A percentile compares a stretch with the other conserved stretches of the same genome.
Conservation (phyloP, 2,888 invertebrate genomes). For the Cataglyphis altisquamis region DNA sequence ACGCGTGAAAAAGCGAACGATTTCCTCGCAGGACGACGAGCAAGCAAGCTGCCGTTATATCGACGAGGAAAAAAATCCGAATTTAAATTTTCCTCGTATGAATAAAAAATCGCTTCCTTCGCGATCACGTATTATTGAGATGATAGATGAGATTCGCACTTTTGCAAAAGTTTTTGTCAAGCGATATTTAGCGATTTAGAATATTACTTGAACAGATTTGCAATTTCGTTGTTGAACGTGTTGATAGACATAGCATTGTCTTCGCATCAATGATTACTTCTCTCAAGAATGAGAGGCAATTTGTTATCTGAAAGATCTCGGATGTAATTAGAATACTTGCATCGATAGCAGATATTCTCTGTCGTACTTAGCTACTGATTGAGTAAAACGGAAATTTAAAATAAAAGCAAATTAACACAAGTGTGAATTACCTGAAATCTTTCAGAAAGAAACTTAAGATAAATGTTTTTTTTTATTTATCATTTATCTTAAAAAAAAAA, state of each 20-base stretch:
- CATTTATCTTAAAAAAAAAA: neutral
- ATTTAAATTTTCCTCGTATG: neutral
- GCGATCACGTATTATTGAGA: neutral
- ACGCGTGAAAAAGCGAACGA: slow-evolving; percentile 16
- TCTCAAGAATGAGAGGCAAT: slow-evolving; percentile 42
- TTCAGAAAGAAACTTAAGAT: neutral
- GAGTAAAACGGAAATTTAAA: slow-evolving; percentile 29
- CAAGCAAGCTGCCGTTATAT: neutral
- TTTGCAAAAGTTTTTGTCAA: slow-evolving; percentile 27
- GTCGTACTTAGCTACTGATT: slow-evolving; percentile 30
- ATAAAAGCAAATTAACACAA: slow-evolving; percentile 23
- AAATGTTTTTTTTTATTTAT: neutral
- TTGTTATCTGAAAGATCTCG: slow-evolving; percentile 38
- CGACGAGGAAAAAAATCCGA: neutral
- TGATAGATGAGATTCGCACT: neutral
- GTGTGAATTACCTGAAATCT: slow-evolving; percentile 9
- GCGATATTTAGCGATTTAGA: neutral
- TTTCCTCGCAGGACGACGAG: slow-evolving; percentile 42
- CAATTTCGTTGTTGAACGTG: slow-evolving; percentile 20
- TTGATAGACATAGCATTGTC: slow-evolving; percentile 43
- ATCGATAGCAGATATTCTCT: slow-evolving; percentile 31
- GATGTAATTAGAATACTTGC: slow-evolving; percentile 50
- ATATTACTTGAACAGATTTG: neutral
- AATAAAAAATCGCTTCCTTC: slow-evolving; percentile 20
- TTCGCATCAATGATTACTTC: slow-evolving; percentile 33